Percentiles rank a stretch among this genome's conserved stretches.
Conservation (phyloP, 2,797 vertebrate species). For the Pterois miles region DNA sequence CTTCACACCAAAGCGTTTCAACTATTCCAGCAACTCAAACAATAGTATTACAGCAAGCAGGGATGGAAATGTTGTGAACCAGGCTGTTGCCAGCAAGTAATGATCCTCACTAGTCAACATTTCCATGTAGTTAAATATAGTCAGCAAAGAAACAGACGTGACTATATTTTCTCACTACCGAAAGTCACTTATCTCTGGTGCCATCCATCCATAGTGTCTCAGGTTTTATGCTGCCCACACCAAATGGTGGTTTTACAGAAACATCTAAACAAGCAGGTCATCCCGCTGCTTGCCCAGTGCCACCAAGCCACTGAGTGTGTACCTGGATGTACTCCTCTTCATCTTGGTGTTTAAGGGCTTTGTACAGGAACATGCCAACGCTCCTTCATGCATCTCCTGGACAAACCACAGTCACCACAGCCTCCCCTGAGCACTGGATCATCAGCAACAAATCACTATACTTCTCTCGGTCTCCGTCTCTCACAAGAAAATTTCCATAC, state of each 20-base stretch:
- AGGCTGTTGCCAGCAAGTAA: neutral
- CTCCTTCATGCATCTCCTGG: constrained; percentile 78
- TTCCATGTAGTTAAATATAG: neutral
- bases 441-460: constrained; percentile 33
- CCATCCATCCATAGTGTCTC: neutral
- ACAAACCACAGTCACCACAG: constrained; percentile 71
- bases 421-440: constrained; percentile 46
- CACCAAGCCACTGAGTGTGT: constrained; percentile 35
- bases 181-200: neutral
- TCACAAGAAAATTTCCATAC: constrained; percentile 31
- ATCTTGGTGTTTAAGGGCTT: constrained; percentile 84
- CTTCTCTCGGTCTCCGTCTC: constrained; percentile 6
- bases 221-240: neutral
- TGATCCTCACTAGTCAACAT: neutral
- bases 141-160: neutral
- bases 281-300: constrained; percentile 29
- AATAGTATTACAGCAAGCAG: constrained; percentile 8
- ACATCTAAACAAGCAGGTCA: constrained; percentile 20
- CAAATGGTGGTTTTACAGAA: neutral
- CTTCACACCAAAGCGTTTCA: constrained; percentile 40
- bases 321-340: constrained; percentile 84
- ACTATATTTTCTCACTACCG: neutral
- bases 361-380: constrained; percentile 84
- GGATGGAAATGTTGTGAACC: neutral
- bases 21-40: constrained; percentile 39